These are phyloP conservation scores for Neopipo cinnamomea DNA, from an alignment of 2,113 vertebrate genomes.

Conservation along the genomic window DNA sequence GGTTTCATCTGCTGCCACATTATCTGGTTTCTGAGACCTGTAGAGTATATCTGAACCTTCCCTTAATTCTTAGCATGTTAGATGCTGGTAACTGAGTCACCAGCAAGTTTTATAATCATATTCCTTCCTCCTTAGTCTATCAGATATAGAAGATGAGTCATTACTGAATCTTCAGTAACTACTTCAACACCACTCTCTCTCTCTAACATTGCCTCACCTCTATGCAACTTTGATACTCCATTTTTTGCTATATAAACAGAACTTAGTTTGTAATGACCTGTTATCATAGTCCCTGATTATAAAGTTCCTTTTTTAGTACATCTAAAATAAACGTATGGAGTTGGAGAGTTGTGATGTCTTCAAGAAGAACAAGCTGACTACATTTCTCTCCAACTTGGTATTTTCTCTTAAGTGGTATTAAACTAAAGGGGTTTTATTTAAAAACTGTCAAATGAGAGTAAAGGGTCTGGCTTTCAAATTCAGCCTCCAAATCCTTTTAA, in stretches of 20 bases:
- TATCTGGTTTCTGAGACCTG: neutral
- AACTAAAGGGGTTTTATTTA: neutral
- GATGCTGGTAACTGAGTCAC: neutral
- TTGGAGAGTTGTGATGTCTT: neutral
- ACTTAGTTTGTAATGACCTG: neutral
- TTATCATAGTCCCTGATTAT: neutral
- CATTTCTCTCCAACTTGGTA: neutral
- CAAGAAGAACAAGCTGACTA: neutral
- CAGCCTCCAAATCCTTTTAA: neutral
- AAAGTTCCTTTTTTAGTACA: neutral
- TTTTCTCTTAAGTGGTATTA: neutral
- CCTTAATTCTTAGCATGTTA: neutral
- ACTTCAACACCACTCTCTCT: neutral
- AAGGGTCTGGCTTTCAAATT: neutral
- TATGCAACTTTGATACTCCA: neutral
- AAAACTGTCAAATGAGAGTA: neutral
- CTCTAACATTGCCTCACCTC: neutral
- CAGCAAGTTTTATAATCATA: neutral
- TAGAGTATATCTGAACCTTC: neutral
- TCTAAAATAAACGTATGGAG: neutral
- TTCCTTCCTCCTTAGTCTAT: neutral
- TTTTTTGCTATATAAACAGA: neutral
- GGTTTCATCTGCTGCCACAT: neutral
- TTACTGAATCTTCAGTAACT: neutral
- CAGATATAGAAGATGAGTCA: neutral